These are phyloP conservation scores for Andrena hattorfiana DNA, from an alignment of 2,888 invertebrate genomes.

Conservation along the genomic window DNA sequence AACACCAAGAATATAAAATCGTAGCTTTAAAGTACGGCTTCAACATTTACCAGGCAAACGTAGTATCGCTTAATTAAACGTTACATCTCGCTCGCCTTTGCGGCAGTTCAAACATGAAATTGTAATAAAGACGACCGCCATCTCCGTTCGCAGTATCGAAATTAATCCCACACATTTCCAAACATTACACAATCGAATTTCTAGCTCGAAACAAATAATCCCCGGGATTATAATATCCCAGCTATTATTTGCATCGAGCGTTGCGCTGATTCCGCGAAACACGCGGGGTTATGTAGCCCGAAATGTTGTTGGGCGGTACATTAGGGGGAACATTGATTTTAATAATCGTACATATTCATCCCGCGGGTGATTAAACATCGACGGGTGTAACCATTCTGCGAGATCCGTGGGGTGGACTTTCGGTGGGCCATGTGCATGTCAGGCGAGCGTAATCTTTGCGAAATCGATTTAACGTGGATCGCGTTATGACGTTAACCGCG, in stretches of 20 bases:
- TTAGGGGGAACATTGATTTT: not conserved
- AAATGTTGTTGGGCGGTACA: not conserved
- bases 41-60: not conserved
- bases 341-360: not conserved
- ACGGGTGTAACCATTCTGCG: not conserved
- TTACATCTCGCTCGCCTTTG: not conserved
- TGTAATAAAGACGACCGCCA: not conserved
- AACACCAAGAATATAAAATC: not conserved
- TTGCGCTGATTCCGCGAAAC: not conserved
- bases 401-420: not conserved
- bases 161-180: not conserved
- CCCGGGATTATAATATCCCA: not conserved
- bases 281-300: not conserved
- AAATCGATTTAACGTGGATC: constrained; percentile 21
- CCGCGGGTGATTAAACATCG: constrained; percentile 4
- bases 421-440: not conserved
- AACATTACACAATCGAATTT: not conserved
- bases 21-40: not conserved
- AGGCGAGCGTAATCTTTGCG: constrained; percentile 21
- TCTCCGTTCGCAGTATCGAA: not conserved
- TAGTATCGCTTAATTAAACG: constrained; percentile 3
- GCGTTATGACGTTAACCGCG: constrained; percentile 20
- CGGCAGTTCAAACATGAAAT: not conserved
- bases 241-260: not conserved
- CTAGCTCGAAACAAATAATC: not conserved